These are phyloP conservation scores for Phyllotreta cruciferae DNA, from an alignment of 2,888 invertebrate genomes.

Conservation along the genomic window DNA sequence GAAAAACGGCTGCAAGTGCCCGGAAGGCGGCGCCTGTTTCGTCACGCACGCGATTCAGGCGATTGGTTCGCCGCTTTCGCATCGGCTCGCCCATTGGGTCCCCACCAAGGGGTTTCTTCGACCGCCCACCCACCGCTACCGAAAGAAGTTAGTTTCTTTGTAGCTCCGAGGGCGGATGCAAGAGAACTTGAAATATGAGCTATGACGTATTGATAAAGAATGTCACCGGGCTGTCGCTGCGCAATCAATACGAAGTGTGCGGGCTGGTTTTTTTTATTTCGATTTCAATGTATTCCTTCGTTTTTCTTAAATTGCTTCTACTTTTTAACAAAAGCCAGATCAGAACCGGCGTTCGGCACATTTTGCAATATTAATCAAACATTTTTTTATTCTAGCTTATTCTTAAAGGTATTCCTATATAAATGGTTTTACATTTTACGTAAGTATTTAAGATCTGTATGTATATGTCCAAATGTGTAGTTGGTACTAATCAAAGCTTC, in stretches of 20 bases:
- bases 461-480: too few relatives aligned
- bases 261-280: conserved; percentile 50
- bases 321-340: conserved; percentile 30
- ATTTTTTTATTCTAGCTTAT: not conserved
- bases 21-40: conserved; percentile 51
- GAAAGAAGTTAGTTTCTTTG: conserved; percentile 68
- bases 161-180: conserved; percentile 62
- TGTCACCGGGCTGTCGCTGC: conserved; percentile 73
- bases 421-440: too few relatives aligned
- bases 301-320: conserved; percentile 45
- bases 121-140: conserved; percentile 56
- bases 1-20: conserved; percentile 63
- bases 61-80: conserved; percentile 60
- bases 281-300: conserved; percentile 46
- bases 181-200: conserved; percentile 62
- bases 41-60: conserved; percentile 65
- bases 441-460: too few relatives aligned
- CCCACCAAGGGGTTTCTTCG: conserved; percentile 49
- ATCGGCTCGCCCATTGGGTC: conserved; percentile 51
- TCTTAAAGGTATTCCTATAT: not conserved
- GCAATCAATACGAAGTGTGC: conserved; percentile 62
- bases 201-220: conserved; percentile 69
- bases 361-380: not conserved
- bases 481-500: too few relatives aligned
- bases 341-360: conserved; percentile 26